Evolutionary conservation across 2,113 vertebrate species (phyloP).

Genomic region (Mungos mungo): DNA sequence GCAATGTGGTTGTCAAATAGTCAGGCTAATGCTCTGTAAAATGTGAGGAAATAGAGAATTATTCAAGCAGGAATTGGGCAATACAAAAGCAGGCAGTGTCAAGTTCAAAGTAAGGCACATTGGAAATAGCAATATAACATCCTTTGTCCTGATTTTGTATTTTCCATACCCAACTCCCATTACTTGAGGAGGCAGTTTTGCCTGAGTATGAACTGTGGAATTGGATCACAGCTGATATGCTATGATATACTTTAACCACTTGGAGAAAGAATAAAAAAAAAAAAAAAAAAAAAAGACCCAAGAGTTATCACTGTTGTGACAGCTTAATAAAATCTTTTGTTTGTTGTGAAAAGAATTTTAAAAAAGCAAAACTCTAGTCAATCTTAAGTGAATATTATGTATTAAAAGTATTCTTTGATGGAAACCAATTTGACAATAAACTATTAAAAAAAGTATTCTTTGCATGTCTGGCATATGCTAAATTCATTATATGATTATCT

Average conservation of each 20-base stretch:
- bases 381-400: slow-evolving; percentile 4
- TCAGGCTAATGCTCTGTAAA: background rate
- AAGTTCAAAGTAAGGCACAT: slow-evolving; percentile 13
- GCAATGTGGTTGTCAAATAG: background rate
- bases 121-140: slow-evolving; percentile 41
- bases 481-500: slow-evolving; percentile 43
- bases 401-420: background rate
- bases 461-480: background rate
- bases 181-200: slow-evolving; percentile 53
- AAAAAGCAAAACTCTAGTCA: slow-evolving; percentile 46
- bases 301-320: slow-evolving; percentile 43
- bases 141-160: slow-evolving; percentile 32
- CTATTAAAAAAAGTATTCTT: background rate
- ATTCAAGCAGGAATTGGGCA: background rate
- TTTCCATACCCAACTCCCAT: background rate
- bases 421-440: no score
- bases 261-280: slow-evolving; percentile 19
- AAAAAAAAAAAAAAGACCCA: background rate
- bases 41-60: background rate
- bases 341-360: slow-evolving; percentile 52
- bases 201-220: slow-evolving; percentile 29
- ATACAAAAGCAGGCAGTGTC: background rate
- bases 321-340: slow-evolving; percentile 55
- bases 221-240: slow-evolving; percentile 57
- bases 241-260: slow-evolving; percentile 69